Base-by-base conservation (phyloP, 2,113 vertebrate species). In the Typhlomys cinereus region DNA sequence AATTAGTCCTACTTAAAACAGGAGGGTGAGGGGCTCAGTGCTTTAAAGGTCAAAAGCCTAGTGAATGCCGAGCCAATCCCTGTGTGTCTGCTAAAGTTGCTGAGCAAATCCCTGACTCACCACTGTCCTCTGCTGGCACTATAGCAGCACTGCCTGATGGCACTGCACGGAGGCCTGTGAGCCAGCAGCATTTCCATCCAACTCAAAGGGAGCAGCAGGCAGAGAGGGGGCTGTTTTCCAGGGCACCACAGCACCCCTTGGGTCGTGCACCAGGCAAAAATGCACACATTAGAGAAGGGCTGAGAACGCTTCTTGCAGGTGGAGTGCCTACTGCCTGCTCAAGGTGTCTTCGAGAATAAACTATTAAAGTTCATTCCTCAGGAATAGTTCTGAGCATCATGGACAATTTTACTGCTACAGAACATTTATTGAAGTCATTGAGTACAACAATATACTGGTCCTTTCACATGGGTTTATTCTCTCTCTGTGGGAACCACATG, bases 331-430 rank as follows among this genome's bases (percentile, higher is more conserved):
- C n/a, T 10, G 48, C 17, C 39, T 31, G 64, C 21, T 1, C 41
- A 50, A 7, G 31, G 41, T 94, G 59, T 92, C 83, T 89, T 62
- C 74, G 64, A 75, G 94, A 75, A 46, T 78, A 75, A 46, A 0
- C 21, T 91, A 85, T 66, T 80, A 61, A 94, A 61, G 54, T 23
- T 93, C 17, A 93, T 91, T 96, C 91, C 81, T 86, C 84, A 88
- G 85, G 67, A 91, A 81, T 89, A 84, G 46, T 69, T 96, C 57
- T 92, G n/a, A 36, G 15, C 52, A 73, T 91, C 82, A 1, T 67
- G 67, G n/a, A 57, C 94, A 41, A 0, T 94, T 92, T 76, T 87
- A 67, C 36, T 52, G 11, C 64, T 79, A 27, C 21, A 21, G 76
- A 82, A 64, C 76, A 69, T 59, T 31, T 75, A 79, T 89, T 2